These are phyloP conservation scores for Chloroclystis v-ata DNA, from an alignment of 2,888 invertebrate genomes.

Conservation along the genomic window DNA sequence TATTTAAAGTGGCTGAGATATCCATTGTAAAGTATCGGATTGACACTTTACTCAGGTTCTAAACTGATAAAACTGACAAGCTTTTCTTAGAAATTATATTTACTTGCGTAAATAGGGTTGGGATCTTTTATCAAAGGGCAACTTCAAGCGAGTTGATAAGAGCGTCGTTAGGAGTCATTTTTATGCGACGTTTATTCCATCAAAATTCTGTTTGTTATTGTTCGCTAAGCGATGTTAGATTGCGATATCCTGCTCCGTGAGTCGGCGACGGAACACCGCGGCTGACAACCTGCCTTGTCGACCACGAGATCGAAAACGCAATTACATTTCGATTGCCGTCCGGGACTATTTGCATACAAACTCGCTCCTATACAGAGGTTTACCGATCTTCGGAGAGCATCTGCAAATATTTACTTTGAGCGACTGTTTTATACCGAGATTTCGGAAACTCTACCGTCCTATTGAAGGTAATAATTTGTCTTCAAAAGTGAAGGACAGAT, in stretches of 20 bases:
- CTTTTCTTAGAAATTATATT: constrained; percentile 1
- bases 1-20: constrained; percentile 8
- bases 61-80: constrained; percentile 2
- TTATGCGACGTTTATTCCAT: not conserved
- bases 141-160: not conserved
- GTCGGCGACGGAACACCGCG: constrained; percentile 2
- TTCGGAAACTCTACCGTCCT: not conserved
- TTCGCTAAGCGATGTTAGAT: constrained; percentile 8
- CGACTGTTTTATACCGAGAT: not conserved
- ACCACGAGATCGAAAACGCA: constrained; percentile 11
- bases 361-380: not conserved
- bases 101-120: constrained; percentile 2
- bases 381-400: not conserved
- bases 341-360: not conserved
- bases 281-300: constrained; percentile 11
- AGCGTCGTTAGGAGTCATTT: not conserved
- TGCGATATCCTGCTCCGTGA: constrained; percentile 9
- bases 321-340: constrained; percentile 9
- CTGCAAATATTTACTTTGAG: not conserved
- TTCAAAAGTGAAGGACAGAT: not conserved
- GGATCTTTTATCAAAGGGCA: constrained; percentile 4
- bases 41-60: constrained; percentile 8
- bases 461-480: not conserved
- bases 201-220: not conserved
- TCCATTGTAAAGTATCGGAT: constrained; percentile 11